A percentile compares a stretch with the other conserved stretches of the same genome.
Conservation (phyloP, 2,797 vertebrate species). For the Scomberomorus guttatus region DNA sequence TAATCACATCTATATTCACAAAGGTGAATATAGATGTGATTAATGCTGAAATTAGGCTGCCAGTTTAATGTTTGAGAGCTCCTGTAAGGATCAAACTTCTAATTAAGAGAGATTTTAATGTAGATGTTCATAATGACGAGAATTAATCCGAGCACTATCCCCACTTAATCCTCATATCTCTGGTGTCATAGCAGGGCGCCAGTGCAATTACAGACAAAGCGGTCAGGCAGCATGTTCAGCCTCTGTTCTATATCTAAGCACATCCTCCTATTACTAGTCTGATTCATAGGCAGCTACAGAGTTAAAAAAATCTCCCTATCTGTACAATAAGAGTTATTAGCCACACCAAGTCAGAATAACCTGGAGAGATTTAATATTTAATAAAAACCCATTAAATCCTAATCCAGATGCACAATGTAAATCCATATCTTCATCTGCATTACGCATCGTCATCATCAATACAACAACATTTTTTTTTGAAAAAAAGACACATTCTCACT, state of each 20-base stretch:
- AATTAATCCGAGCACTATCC: constrained; percentile 18
- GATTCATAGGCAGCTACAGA: not conserved
- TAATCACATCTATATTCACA: no score
- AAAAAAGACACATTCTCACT: no score
- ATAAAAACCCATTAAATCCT: not conserved
- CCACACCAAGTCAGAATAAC: not conserved
- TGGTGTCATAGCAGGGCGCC: constrained; percentile 2
- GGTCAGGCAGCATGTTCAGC: not conserved
- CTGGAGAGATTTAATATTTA: not conserved
- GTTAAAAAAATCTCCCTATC: not conserved
- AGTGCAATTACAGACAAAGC: not conserved
- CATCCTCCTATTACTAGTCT: not conserved
- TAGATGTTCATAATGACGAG: constrained; percentile 19
- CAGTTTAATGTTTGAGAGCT: constrained; percentile 19
- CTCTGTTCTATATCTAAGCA: no score
- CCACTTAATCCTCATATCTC: not conserved
- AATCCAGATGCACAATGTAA: not conserved
- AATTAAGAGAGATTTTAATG: constrained; percentile 24
- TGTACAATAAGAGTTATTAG: not conserved
- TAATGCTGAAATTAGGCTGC: not conserved
- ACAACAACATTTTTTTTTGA: not conserved
- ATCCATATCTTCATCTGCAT: not conserved
- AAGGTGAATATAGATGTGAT: not conserved
- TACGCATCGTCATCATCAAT: not conserved
- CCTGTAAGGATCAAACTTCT: constrained; percentile 4